A percentile compares a stretch with the other conserved stretches of the same genome.
phyloP scores from a whole-genome alignment of 2,797 vertebrate genomes.

The Pantherophis alleghaniensis region DNA sequence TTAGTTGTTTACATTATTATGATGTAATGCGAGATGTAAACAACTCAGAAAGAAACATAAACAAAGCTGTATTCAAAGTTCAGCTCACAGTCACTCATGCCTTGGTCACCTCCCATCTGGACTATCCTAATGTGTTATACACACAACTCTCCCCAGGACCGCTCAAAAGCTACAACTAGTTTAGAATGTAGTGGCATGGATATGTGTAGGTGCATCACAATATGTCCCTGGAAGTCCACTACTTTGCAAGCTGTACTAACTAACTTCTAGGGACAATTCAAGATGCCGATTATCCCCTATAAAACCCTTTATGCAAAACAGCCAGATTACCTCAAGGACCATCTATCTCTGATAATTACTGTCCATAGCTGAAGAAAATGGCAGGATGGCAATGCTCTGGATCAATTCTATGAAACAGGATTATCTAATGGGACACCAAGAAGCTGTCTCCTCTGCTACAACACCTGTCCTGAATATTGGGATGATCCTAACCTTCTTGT shows the following conservation, averaged over 20 bases:
- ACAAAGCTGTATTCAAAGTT: neutral
- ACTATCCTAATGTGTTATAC: neutral
- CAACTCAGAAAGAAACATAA: neutral
- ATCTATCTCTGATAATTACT: neutral
- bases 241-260: neutral
- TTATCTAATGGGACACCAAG: neutral
- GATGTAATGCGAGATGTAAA: neutral
- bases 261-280: neutral
- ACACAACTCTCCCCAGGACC: neutral
- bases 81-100: neutral
- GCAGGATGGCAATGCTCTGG: neutral
- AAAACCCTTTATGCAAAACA: neutral
- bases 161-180: neutral
- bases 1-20: neutral
- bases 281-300: neutral
- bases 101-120: neutral
- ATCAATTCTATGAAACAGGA: neutral
- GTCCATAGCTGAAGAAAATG: neutral
- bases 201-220: neutral
- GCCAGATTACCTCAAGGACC: neutral
- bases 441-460: neutral
- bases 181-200: neutral
- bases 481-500: neutral
- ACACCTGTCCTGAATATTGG: neutral
- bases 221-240: neutral